phyloP scores from a whole-genome alignment of 2,888 invertebrate species.

The Drosophila antonietae region DNA sequence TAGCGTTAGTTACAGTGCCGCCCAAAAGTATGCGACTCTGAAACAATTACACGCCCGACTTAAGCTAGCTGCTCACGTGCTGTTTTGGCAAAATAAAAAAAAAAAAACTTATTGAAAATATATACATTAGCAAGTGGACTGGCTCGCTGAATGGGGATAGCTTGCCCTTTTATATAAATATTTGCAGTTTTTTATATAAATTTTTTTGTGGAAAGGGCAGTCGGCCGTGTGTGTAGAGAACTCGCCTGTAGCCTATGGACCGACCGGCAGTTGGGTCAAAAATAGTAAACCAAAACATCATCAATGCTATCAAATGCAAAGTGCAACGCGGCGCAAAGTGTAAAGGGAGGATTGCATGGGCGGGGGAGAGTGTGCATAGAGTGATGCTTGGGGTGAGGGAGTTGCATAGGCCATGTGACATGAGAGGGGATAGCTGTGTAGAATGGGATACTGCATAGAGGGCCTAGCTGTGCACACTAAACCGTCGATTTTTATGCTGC shows the following conservation, averaged over 20 bases:
- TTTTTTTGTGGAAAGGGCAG: neutral
- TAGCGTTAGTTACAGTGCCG: conserved; percentile 72
- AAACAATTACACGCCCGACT: conserved; percentile 56
- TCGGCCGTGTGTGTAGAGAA: neutral
- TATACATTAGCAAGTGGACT: conserved; percentile 10
- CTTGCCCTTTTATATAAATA: conserved; percentile 20
- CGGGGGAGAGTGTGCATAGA: too few relatives aligned
- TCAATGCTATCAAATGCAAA: conserved; percentile 63
- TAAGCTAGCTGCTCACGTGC: conserved; percentile 31
- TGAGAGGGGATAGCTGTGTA: neutral
- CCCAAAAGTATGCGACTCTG: conserved; percentile 44
- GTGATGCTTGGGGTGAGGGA: too few relatives aligned
- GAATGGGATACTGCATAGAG: neutral
- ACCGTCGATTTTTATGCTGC: conserved; percentile 39
- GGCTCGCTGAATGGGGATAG: neutral
- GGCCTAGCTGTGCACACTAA: conserved; percentile 22
- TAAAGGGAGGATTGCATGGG: neutral
- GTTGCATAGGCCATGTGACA: neutral
- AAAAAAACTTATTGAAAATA: conserved; percentile 30
- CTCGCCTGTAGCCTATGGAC: conserved; percentile 15
- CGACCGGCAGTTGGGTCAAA: conserved; percentile 34
- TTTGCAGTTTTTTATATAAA: conserved; percentile 10
- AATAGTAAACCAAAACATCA: conserved; percentile 70
- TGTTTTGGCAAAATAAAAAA: conserved; percentile 55
- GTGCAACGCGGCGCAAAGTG: neutral